Conservation (phyloP, 2,113 vertebrate species). For the Calonectris borealis region DNA sequence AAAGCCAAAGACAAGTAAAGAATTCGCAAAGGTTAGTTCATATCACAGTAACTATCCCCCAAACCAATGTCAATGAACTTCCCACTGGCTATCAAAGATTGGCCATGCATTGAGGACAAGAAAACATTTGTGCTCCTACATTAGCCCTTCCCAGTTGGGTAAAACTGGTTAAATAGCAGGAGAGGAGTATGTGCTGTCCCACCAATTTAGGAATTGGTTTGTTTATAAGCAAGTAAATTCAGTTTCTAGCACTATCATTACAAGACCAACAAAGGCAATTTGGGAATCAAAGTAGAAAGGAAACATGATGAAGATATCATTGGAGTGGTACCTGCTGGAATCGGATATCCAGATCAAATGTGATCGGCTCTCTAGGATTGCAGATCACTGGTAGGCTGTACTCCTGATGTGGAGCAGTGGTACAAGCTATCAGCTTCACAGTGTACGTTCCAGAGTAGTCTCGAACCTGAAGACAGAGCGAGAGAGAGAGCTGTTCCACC, state of each 20-base stretch:
- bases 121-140: not conserved
- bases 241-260: not conserved
- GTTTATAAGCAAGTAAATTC: not conserved
- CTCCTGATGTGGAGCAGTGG: constrained; percentile 79
- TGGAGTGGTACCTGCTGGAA: constrained; percentile 87
- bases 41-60: not conserved
- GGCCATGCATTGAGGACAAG: not conserved
- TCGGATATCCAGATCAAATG: constrained; percentile 91
- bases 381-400: constrained; percentile 85
- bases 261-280: not conserved
- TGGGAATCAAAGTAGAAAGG: not conserved
- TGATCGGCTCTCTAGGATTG: constrained; percentile 85
- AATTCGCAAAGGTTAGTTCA: not conserved
- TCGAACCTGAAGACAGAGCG: constrained; percentile 78
- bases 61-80: not conserved
- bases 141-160: not conserved
- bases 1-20: not conserved
- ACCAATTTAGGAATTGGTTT: not conserved
- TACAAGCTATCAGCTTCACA: constrained; percentile 87
- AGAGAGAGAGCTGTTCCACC: not conserved
- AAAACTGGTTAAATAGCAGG: not conserved
- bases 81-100: not conserved
- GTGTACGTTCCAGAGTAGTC: constrained; percentile 93
- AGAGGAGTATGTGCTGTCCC: not conserved
- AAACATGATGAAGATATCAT: accelerated